These are phyloP conservation scores for Acrossocheilus fasciatus DNA, from an alignment of 2,797 vertebrate species.

Conservation along the genomic window DNA sequence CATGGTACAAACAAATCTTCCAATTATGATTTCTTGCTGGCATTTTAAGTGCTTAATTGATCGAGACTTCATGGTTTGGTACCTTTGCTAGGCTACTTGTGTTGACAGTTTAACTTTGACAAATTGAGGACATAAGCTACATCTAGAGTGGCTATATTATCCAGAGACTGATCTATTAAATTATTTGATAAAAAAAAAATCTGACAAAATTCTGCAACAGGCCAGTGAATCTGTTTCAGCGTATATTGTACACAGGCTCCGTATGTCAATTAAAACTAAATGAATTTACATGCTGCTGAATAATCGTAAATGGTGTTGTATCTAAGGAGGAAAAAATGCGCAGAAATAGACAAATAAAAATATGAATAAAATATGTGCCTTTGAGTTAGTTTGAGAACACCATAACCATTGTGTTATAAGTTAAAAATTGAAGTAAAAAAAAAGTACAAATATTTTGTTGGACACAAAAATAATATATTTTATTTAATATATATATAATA, in stretches of 20 bases:
- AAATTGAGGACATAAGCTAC: slow-evolving; percentile 3
- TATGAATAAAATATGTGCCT: neutral
- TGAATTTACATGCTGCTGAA: neutral
- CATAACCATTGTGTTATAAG: neutral
- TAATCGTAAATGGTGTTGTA: neutral
- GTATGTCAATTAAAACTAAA: neutral
- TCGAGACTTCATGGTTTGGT: slow-evolving; percentile 63
- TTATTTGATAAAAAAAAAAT: neutral
- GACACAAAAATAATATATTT: neutral
- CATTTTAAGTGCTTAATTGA: slow-evolving; percentile 61
- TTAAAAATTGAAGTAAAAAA: neutral
- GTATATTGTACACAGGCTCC: neutral
- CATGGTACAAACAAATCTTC: slow-evolving; percentile 74
- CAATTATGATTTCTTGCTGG: slow-evolving; percentile 63
- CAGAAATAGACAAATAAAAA: neutral
- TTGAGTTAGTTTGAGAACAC: neutral
- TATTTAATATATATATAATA: neutral
- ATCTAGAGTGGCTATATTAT: neutral
- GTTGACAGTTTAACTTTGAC: slow-evolving; percentile 65
- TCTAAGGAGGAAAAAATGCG: neutral
- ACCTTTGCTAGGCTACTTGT: slow-evolving; percentile 26
- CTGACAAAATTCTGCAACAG: neutral
- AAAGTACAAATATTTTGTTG: neutral
- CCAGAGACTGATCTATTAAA: neutral
- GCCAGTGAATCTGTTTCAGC: neutral